These are phyloP conservation scores for Colaptes auratus DNA, from an alignment of 2,113 vertebrate species.

Conservation along the genomic window DNA sequence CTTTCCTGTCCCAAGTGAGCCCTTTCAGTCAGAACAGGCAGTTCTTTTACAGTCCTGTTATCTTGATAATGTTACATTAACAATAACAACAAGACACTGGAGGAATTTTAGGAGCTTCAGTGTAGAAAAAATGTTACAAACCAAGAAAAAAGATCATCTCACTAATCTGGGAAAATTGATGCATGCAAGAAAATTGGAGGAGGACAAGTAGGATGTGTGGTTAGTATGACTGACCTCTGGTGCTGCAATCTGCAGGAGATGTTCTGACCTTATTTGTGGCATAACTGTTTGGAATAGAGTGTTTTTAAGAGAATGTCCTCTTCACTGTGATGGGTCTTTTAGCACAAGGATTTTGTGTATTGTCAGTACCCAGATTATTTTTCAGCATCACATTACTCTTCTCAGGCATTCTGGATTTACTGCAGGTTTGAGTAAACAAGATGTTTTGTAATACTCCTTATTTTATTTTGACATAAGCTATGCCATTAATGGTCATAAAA, in stretches of 20 bases:
- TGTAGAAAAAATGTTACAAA: background rate
- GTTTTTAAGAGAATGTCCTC: background rate
- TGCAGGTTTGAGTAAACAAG: slow-evolving; percentile 29
- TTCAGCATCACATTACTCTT: slow-evolving; percentile 3
- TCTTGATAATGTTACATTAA: background rate
- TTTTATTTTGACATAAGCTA: slow-evolving; percentile 32
- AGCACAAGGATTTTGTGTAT: background rate
- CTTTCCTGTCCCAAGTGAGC: background rate
- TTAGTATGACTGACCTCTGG: background rate
- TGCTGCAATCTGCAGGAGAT: background rate
- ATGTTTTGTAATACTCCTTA: background rate
- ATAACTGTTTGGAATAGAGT: background rate
- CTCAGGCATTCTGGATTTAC: slow-evolving; percentile 7
- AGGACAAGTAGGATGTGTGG: background rate
- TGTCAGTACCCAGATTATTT: background rate
- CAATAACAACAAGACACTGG: background rate
- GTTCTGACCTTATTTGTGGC: background rate
- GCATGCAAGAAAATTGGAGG: fast-evolving
- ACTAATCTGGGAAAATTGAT: background rate
- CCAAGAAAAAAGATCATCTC: background rate
- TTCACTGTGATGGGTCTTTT: background rate
- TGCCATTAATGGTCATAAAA: background rate
- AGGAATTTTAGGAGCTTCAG: slow-evolving; percentile 8
- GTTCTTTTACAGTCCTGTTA: background rate
- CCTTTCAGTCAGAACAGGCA: background rate